Conservation (phyloP, 1,140 invertebrate genomes). For the Drosophila burlai region DNA sequence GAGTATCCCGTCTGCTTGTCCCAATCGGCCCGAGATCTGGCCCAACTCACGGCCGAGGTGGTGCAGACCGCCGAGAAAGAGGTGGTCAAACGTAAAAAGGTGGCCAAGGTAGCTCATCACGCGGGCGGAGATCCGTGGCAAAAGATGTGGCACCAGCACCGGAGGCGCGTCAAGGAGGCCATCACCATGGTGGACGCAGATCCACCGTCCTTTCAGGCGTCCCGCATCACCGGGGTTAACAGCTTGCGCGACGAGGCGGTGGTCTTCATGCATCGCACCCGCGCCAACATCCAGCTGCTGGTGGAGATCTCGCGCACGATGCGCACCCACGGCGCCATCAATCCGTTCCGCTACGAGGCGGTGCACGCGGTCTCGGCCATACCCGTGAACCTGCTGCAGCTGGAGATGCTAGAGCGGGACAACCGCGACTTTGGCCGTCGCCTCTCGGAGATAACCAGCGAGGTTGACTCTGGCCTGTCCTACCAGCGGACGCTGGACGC, state of each 20-base stretch:
- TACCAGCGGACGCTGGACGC: neutral
- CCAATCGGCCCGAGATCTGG: conserved; percentile 4
- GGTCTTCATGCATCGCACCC: conserved; percentile 62
- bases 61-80: conserved; percentile 1
- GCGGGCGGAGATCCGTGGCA: neutral
- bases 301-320: conserved; percentile 45
- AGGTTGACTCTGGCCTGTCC: conserved; percentile 49
- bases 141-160: conserved; percentile 61
- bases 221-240: conserved; percentile 37
- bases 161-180: conserved; percentile 41
- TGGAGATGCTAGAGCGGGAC: conserved; percentile 50
- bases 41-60: conserved; percentile 10
- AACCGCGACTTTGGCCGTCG: conserved; percentile 51
- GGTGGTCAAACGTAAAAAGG: conserved; percentile 8
- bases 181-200: conserved; percentile 39
- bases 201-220: conserved; percentile 44
- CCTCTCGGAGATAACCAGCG: conserved; percentile 30
- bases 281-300: conserved; percentile 58
- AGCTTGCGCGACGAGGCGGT: conserved; percentile 46
- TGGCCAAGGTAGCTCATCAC: neutral
- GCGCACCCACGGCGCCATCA: conserved; percentile 57
- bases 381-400: conserved; percentile 18
- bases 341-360: conserved; percentile 55
- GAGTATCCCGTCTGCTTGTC: conserved; percentile 40
- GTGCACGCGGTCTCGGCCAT: conserved; percentile 29